Evolutionary conservation across 2,113 vertebrate genomes (phyloP).

Genomic region (Xyliphius kryptos): DNA sequence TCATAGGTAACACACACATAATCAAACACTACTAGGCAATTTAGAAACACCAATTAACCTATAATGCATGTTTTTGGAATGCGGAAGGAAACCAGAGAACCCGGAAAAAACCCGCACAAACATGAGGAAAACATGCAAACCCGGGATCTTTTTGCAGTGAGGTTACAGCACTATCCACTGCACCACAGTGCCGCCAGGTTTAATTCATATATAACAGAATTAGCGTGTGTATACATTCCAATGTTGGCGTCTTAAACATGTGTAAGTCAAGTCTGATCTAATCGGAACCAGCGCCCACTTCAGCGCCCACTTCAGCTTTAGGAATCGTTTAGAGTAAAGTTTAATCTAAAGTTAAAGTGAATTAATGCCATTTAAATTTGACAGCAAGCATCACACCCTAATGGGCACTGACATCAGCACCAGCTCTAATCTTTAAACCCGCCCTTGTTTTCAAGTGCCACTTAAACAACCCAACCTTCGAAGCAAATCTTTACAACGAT

Average conservation of each 20-base stretch:
- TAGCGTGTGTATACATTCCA: background rate
- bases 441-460: background rate
- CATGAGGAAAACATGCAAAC: too few species aligned
- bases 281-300: background rate
- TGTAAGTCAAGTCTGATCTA: background rate
- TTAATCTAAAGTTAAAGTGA: background rate
- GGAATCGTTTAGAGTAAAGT: background rate
- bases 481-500: background rate
- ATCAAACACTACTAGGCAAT: too few species aligned
- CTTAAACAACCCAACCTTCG: background rate
- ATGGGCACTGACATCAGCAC: background rate
- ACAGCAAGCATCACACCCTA: constrained; percentile 8
- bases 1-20: too few species aligned
- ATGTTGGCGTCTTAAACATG: background rate
- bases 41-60: too few species aligned
- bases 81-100: too few species aligned
- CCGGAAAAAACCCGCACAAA: too few species aligned
- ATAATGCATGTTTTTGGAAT: too few species aligned
- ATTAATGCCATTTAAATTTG: constrained; percentile 19
- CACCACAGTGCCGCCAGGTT: too few species aligned
- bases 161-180: too few species aligned
- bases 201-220: background rate
- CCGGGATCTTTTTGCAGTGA: too few species aligned
- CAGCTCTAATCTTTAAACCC: background rate
- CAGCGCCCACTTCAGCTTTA: background rate